A percentile compares a stretch with the other conserved stretches of the same genome.
These are phyloP conservation scores for Nycteola revayana DNA, from an alignment of 2,888 invertebrate species.

Conservation along the genomic window DNA sequence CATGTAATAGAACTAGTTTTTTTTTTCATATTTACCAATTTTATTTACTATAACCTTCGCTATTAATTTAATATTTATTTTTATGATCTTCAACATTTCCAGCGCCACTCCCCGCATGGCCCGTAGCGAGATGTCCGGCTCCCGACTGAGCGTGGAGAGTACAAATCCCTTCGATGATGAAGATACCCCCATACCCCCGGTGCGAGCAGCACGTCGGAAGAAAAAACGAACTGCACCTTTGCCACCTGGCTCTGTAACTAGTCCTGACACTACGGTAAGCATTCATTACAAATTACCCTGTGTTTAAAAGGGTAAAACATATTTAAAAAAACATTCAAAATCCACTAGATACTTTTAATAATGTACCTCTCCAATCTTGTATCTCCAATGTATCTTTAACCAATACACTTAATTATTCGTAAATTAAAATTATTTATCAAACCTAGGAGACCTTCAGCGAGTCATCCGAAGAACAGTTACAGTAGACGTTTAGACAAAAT, in stretches of 20 bases:
- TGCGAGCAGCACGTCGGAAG: conserved; percentile 81
- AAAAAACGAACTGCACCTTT: conserved; percentile 85
- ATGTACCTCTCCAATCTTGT: too few relatives aligned
- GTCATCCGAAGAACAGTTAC: conserved; percentile 17
- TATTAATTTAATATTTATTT: too few relatives aligned
- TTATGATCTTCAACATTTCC: conserved; percentile 15
- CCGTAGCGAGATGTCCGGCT: conserved; percentile 76
- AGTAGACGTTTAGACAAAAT: conserved; percentile 17
- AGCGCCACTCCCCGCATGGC: conserved; percentile 70
- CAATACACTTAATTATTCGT: too few relatives aligned
- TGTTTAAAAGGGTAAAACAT: too few relatives aligned
- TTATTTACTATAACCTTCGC: too few relatives aligned
- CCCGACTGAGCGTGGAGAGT: conserved; percentile 81
- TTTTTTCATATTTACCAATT: too few relatives aligned
- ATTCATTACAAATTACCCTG: too few relatives aligned
- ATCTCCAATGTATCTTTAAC: too few relatives aligned
- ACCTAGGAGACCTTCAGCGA: conserved; percentile 24
- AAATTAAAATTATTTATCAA: too few relatives aligned
- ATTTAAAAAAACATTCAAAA: too few relatives aligned
- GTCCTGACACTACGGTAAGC: conserved; percentile 49
- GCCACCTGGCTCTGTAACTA: conserved; percentile 46
- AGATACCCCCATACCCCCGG: conserved; percentile 70
- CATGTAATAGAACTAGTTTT: too few relatives aligned
- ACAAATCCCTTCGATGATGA: conserved; percentile 83
- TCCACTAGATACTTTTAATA: too few relatives aligned